Percentiles rank a stretch among this genome's conserved stretches.
These are phyloP conservation scores for Erannis defoliaria DNA, from an alignment of 2,888 invertebrate species.

Conservation along the genomic window DNA sequence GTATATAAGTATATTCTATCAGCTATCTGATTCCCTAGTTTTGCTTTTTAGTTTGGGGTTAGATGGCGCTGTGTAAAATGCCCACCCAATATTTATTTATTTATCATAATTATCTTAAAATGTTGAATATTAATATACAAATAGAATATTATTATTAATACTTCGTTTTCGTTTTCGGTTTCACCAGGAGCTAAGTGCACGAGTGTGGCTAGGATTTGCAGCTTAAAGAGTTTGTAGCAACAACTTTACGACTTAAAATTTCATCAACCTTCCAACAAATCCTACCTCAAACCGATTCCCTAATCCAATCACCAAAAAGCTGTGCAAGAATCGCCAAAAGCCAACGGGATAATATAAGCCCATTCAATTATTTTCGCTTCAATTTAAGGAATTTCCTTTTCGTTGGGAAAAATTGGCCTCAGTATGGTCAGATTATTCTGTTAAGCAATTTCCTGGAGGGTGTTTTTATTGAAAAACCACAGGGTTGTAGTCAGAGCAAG, in stretches of 20 bases:
- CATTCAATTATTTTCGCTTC: conserved; percentile 44
- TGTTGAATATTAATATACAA: too few species aligned
- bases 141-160: too few species aligned
- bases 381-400: conserved; percentile 39
- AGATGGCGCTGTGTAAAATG: too few species aligned
- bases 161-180: too few species aligned
- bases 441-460: conserved; percentile 42
- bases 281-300: background rate
- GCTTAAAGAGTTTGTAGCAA: too few species aligned
- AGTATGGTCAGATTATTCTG: conserved; percentile 42
- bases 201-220: too few species aligned
- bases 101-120: too few species aligned
- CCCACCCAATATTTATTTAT: too few species aligned
- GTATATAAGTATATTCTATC: too few species aligned
- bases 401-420: conserved; percentile 30
- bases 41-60: too few species aligned
- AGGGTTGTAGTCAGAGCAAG: conserved; percentile 15
- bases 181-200: too few species aligned
- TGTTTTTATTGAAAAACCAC: conserved; percentile 24
- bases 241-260: background rate
- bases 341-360: conserved; percentile 23
- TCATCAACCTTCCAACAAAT: conserved; percentile 6
- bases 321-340: conserved; percentile 22
- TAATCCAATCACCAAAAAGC: conserved; percentile 21
- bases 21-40: too few species aligned